phyloP scores from a whole-genome alignment of 1,140 invertebrate species.

The Lepidostoma basale region DNA sequence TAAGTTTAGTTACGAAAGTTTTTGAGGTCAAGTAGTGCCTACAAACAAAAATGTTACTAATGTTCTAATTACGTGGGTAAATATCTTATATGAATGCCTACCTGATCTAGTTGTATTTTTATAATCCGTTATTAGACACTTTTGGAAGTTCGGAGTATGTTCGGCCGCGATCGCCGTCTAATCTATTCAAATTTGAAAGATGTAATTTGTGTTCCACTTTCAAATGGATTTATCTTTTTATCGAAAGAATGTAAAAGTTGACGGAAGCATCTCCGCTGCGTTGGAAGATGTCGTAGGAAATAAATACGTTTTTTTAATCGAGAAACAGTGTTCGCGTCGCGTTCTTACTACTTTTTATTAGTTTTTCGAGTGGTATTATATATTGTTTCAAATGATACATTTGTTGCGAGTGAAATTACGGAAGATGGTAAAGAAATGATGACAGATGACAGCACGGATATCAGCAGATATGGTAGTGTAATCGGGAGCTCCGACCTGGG shows the following conservation, averaged over 20 bases:
- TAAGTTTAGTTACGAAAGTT: conserved; percentile 34
- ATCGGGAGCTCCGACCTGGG: conserved; percentile 28
- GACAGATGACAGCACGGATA: conserved; percentile 38
- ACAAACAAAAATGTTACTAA: conserved; percentile 36
- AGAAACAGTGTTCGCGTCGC: neutral
- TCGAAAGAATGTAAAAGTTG: conserved; percentile 45
- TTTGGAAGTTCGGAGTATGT: conserved; percentile 16
- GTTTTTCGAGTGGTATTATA: conserved; percentile 11
- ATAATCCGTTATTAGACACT: conserved; percentile 32
- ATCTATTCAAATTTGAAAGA: conserved; percentile 15
- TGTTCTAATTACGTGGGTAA: conserved; percentile 39
- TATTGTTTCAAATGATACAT: conserved; percentile 18
- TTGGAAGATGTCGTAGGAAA: conserved; percentile 23
- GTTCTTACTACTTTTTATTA: neutral
- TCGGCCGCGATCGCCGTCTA: neutral
- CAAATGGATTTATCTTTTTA: conserved; percentile 39
- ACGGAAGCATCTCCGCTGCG: conserved; percentile 38
- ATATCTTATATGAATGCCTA: conserved; percentile 34
- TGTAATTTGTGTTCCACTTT: conserved; percentile 36
- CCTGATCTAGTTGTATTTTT: conserved; percentile 35
- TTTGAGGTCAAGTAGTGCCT: conserved; percentile 34
- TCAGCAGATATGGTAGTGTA: conserved; percentile 31
- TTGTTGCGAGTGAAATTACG: conserved; percentile 16
- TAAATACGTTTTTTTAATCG: conserved; percentile 14
- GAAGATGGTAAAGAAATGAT: conserved; percentile 41